Conservation (phyloP, 2,113 vertebrate genomes). For the Cranoglanis bouderius region DNA sequence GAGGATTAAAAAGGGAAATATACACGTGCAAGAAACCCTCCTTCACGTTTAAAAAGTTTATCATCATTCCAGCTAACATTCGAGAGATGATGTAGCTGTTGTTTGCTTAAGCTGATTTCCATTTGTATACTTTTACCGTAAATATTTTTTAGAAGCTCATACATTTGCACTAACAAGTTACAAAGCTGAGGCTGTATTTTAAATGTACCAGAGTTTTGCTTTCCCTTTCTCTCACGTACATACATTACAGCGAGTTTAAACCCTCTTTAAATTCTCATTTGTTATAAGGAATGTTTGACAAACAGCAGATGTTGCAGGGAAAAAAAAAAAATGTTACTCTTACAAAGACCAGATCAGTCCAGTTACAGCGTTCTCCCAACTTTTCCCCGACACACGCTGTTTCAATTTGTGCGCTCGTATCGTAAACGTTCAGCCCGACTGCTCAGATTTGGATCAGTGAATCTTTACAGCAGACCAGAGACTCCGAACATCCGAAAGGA, state of each 20-base stretch:
- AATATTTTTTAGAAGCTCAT: not conserved
- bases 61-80: not conserved
- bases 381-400: not conserved
- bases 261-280: slow-evolving; percentile 1
- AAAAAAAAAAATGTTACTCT: not conserved
- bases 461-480: not conserved
- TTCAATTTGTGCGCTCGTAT: slow-evolving; percentile 7
- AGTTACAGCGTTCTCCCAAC: not conserved
- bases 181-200: not conserved
- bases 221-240: no score
- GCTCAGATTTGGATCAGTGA: not conserved
- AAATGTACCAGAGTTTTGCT: not conserved
- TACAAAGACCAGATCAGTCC: not conserved
- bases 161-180: not conserved
- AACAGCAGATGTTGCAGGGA: not conserved
- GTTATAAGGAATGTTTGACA: not conserved
- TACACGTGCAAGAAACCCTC: not conserved
- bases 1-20: not conserved
- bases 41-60: not conserved
- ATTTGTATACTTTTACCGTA: not conserved
- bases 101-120: not conserved
- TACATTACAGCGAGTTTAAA: not conserved
- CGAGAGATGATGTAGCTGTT: not conserved
- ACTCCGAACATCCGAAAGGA: not conserved
- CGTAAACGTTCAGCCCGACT: not conserved